A percentile compares a stretch with the other conserved stretches of the same genome.
phyloP scores from a whole-genome alignment of 2,797 vertebrate genomes.

The Capromys pilorides region DNA sequence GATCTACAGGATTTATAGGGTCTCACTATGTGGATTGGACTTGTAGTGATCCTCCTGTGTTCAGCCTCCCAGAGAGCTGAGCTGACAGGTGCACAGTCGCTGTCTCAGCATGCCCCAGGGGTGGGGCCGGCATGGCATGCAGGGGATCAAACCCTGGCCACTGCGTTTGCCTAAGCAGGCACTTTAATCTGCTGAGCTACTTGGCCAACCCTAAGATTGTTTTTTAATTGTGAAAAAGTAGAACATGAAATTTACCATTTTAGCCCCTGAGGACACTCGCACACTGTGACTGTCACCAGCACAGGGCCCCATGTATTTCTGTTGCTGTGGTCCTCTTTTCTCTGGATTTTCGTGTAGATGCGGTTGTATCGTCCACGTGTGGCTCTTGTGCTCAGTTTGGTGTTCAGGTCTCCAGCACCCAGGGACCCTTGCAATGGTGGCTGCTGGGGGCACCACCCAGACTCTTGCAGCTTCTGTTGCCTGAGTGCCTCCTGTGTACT shows the following conservation, averaged over 20 bases:
- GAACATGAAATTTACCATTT: neutral
- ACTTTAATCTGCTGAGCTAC: too few species aligned
- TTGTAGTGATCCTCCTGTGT: too few species aligned
- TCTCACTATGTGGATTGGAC: too few species aligned
- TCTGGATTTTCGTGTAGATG: neutral
- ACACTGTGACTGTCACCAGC: neutral
- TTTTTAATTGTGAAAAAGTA: neutral
- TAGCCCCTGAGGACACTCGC: neutral
- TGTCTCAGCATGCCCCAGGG: too few species aligned
- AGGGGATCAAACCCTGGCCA: too few species aligned
- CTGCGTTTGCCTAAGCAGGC: too few species aligned
- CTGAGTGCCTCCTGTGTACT: neutral
- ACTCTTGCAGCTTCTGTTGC: neutral
- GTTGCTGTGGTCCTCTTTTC: too few species aligned
- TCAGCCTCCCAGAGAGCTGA: too few species aligned
- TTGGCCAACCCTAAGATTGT: neutral
- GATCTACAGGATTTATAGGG: too few species aligned
- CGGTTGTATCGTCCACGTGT: rapidly evolving
- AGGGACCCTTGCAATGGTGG: neutral
- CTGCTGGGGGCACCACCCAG: neutral
- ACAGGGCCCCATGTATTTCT: neutral
- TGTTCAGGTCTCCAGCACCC: neutral
- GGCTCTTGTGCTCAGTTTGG: neutral
- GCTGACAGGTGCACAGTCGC: too few species aligned
- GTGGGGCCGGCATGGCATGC: too few species aligned